These are phyloP conservation scores for Bilobella aurantiaca DNA, from an alignment of 1,140 invertebrate species.

Conservation along the genomic window DNA sequence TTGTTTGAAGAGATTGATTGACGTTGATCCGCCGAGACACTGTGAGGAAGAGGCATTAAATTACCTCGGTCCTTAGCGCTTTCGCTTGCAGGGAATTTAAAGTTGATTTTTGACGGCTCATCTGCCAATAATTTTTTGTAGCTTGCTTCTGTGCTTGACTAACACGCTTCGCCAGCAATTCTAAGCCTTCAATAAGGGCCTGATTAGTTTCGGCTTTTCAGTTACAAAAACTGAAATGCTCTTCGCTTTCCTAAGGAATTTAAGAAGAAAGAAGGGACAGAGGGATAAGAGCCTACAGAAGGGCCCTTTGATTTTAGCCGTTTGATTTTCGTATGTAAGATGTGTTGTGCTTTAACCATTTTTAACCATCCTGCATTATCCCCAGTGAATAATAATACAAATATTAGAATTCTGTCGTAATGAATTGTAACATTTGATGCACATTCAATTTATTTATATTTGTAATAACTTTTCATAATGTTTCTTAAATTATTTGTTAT, in stretches of 20 bases:
- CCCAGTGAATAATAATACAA: no score
- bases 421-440: no score
- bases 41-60: not conserved
- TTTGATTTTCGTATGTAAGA: no score
- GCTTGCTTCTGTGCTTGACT: not conserved
- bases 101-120: not conserved
- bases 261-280: not conserved
- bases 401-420: no score
- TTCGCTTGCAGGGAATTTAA: not conserved
- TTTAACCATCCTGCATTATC: no score
- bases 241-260: slow-evolving; percentile 15
- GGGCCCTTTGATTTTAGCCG: not conserved
- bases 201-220: slow-evolving; percentile 32
- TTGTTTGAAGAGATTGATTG: not conserved
- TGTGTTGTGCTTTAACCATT: no score
- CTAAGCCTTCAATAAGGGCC: slow-evolving; percentile 32
- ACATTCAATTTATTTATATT: no score
- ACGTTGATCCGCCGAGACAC: not conserved
- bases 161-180: slow-evolving; percentile 14
- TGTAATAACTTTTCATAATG: no score
- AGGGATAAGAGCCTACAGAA: no score
- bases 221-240: slow-evolving; percentile 30
- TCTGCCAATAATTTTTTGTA: not conserved
- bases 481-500: no score
- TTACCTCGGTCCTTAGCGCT: not conserved